These are phyloP conservation scores for Drosophila robusta DNA, from an alignment of 2,888 invertebrate genomes.

Conservation along the genomic window DNA sequence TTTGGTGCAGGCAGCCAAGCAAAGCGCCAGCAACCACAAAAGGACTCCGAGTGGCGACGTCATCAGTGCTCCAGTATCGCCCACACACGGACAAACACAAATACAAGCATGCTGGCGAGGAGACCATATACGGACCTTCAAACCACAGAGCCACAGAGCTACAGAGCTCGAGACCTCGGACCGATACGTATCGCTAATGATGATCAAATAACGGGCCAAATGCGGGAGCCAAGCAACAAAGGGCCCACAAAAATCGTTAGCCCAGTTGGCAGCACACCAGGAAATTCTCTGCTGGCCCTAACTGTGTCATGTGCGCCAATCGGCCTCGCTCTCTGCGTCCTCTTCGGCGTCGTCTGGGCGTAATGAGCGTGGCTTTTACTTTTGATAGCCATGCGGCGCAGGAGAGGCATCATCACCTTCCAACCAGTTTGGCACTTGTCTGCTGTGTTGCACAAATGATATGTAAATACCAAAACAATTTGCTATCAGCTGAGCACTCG, in stretches of 20 bases:
- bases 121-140: constrained; percentile 27
- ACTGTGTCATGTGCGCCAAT: constrained; percentile 60
- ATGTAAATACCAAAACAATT: constrained; percentile 75
- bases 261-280: constrained; percentile 76
- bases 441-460: constrained; percentile 59
- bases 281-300: constrained; percentile 49
- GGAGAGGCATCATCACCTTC: constrained; percentile 19
- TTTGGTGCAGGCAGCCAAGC: constrained; percentile 66
- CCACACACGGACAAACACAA: constrained; percentile 25
- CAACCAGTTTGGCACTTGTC: constrained; percentile 42
- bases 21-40: constrained; percentile 45
- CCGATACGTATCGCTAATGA: constrained; percentile 79
- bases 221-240: constrained; percentile 47
- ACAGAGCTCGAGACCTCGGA: constrained; percentile 45
- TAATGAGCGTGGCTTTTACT: constrained; percentile 69
- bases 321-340: constrained; percentile 6
- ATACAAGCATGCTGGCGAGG: constrained; percentile 24
- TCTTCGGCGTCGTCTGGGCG: constrained; percentile 45
- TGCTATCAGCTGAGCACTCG: constrained; percentile 43
- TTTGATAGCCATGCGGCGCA: constrained; percentile 26
- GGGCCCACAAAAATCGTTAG: constrained; percentile 70
- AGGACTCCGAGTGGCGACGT: constrained; percentile 30
- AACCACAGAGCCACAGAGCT: constrained; percentile 34
- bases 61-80: constrained; percentile 40
- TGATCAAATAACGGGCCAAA: constrained; percentile 78